Evolutionary conservation across 2,113 vertebrate genomes (phyloP), one percentile per base, ranked within the genome.

Genomic region (Mesoclemmys tuberculata): DNA sequence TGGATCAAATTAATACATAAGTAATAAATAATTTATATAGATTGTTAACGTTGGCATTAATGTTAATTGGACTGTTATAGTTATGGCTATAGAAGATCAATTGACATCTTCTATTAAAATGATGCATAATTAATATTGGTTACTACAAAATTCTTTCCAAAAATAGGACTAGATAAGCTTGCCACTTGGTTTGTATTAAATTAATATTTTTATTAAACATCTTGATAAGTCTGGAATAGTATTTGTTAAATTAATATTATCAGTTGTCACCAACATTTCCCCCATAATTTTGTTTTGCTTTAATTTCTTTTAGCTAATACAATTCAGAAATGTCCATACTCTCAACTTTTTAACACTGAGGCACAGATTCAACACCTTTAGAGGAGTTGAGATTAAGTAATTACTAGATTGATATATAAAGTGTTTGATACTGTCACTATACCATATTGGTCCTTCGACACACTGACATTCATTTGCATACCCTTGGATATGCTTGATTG

Each of bases 311-410:
- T 86, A 86, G 18, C 61, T 87, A 84, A 85, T 87, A 90, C 86
- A 64, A 93, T 95, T 92, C 56, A 83, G 41, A 90, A 89, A 93
- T 5, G 3, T 78, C 5, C 44, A 13, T 54, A 1, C 6, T 91
- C 86, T 85, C 19, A 71, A 93, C 94, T 87, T 92, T 82, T 81
- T 27, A 91, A 92, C 94, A 90, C 9, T 61, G 6, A 75, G 54
- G 58, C 55, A 68, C 24, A 93, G 18, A 51, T 85, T 93, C 82
- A 93, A 92, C 89, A 27, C 77, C 51, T 81, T 94, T 88, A 85
- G 90, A 95, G 90, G 77, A 88, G n/a, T 27, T 84, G 56, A 87
- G 91, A 83, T 93, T 96, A 82, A 85, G 51, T 85, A 84, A 84
- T 84, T 90, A 79, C 79, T 41, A 68, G 54, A 44, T 41, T 41